Conservation (phyloP, 2,113 vertebrate genomes). For the Manacus vitellinus region DNA sequence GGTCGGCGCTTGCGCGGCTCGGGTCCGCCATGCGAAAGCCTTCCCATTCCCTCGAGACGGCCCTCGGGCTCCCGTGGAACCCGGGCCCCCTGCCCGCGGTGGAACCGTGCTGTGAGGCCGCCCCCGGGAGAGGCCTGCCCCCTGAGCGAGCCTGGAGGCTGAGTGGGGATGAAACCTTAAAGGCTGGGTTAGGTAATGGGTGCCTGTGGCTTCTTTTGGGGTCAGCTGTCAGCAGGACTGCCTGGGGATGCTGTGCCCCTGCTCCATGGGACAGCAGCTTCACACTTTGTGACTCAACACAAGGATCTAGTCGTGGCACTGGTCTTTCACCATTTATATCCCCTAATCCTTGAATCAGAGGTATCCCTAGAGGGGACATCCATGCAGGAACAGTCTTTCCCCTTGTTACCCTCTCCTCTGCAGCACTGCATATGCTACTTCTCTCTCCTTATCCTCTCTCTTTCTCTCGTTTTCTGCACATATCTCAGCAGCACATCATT, state of each 20-base stretch:
- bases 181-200: background rate
- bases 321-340: background rate
- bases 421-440: background rate
- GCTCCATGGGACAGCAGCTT: background rate
- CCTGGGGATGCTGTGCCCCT: background rate
- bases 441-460: background rate
- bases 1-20: background rate
- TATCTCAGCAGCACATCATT: background rate
- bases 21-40: background rate
- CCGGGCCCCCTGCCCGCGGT: background rate
- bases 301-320: background rate
- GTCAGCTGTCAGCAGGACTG: background rate
- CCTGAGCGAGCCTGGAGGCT: background rate
- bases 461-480: background rate
- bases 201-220: background rate
- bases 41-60: background rate
- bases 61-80: background rate
- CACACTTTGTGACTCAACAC: background rate
- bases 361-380: background rate
- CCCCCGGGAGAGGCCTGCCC: background rate
- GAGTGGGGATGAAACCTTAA: background rate
- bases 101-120: background rate
- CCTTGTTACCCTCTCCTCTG: background rate
- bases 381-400: background rate
- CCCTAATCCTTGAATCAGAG: background rate